Evolutionary conservation across 2,113 vertebrate genomes (phyloP).

Genomic region (Hemicordylus capensis): DNA sequence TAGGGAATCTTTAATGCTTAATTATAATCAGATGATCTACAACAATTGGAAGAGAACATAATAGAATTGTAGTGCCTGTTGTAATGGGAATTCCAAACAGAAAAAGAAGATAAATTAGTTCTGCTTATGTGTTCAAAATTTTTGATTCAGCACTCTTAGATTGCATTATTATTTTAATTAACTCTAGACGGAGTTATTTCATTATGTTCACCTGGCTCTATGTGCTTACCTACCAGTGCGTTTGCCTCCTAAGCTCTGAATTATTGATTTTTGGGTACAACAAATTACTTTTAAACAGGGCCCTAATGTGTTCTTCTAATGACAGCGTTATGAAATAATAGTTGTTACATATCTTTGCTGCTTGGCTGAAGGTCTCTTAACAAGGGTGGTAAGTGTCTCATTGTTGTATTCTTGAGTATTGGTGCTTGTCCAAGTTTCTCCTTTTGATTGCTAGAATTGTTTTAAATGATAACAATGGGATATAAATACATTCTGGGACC

Average conservation of each 20-base stretch:
- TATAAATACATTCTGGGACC: not conserved
- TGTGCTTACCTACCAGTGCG: not conserved
- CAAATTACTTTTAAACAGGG: slow-evolving; percentile 36
- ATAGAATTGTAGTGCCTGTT: slow-evolving; percentile 6
- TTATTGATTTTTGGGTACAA: slow-evolving; percentile 31
- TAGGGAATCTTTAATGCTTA: slow-evolving; percentile 35
- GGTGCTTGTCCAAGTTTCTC: slow-evolving; percentile 23
- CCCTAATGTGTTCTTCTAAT: slow-evolving; percentile 18
- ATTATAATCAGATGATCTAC: slow-evolving; percentile 33
- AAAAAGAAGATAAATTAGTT: slow-evolving; percentile 28
- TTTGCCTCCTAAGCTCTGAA: slow-evolving; percentile 32
- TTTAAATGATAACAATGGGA: slow-evolving; percentile 30
- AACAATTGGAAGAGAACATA: not conserved
- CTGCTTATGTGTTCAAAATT: slow-evolving; percentile 3
- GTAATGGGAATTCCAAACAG: slow-evolving; percentile 10
- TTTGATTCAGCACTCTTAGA: slow-evolving; percentile 11
- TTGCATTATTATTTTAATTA: slow-evolving; percentile 40
- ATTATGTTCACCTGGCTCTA: slow-evolving; percentile 3
- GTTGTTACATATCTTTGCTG: not conserved
- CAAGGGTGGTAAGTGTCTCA: slow-evolving; percentile 7
- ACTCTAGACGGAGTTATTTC: not conserved
- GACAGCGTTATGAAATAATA: slow-evolving; percentile 5
- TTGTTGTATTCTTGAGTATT: not conserved
- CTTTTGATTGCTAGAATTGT: slow-evolving; percentile 11
- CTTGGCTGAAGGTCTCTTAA: slow-evolving; percentile 4